phyloP scores from a whole-genome alignment of 2,797 vertebrate genomes.

The Cephalopachus bancanus region DNA sequence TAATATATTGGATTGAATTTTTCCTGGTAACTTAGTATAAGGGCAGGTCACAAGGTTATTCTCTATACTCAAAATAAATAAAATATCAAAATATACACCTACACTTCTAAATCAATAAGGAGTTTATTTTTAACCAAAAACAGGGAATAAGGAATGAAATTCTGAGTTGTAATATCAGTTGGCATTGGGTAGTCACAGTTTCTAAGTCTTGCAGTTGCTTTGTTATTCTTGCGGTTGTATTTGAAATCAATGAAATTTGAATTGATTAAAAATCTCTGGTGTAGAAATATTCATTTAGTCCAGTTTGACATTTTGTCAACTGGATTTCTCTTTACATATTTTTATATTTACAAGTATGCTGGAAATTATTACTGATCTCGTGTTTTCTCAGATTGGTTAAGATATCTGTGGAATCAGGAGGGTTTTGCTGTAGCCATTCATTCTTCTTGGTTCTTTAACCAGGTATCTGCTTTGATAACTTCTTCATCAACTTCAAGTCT shows the following conservation, averaged over 20 bases:
- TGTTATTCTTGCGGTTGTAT: neutral
- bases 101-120: constrained; percentile 24
- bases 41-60: neutral
- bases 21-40: neutral
- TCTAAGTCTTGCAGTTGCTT: neutral
- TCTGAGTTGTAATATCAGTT: neutral
- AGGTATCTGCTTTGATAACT: neutral
- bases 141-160: neutral
- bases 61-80: constrained; percentile 7
- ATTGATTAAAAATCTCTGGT: neutral
- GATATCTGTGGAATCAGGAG: neutral
- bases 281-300: neutral
- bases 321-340: neutral
- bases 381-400: neutral
- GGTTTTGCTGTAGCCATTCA: neutral
- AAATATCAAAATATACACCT: neutral
- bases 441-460: neutral
- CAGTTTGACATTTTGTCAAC: neutral
- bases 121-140: constrained; percentile 27
- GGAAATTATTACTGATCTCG: neutral
- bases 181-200: neutral
- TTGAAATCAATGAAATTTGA: constrained; percentile 25
- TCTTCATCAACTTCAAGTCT: neutral
- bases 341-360: neutral
- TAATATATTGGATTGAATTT: constrained; percentile 15